Evolutionary conservation across 1,140 invertebrate species (phyloP).

Genomic region (Zophobas atratus): DNA sequence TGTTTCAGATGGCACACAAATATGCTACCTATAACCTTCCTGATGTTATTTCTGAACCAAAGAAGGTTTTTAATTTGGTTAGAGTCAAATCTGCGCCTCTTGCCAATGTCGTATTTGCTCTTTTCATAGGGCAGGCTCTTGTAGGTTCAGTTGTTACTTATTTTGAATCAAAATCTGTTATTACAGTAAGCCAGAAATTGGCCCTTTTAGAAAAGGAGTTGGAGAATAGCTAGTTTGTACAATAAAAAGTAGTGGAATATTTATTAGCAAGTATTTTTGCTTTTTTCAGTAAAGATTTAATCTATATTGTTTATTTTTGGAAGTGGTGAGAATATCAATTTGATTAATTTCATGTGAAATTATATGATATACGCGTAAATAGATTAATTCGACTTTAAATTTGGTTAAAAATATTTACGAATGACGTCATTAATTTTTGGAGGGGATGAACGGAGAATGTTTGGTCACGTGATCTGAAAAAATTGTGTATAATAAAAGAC

Average conservation of each 20-base stretch:
- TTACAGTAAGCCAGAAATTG: slow-evolving; percentile 62
- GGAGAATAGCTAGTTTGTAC: slow-evolving; percentile 12
- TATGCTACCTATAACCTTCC: slow-evolving; percentile 70
- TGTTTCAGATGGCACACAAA: slow-evolving; percentile 67
- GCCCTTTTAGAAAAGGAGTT: slow-evolving; percentile 19
- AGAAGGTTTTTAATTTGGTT: slow-evolving; percentile 66
- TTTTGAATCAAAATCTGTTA: slow-evolving; percentile 66
- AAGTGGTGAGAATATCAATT: no score
- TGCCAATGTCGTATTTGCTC: slow-evolving; percentile 62
- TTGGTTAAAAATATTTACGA: no score
- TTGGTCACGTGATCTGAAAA: no score
- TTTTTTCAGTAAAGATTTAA: no score
- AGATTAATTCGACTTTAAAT: no score
- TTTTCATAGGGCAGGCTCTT: slow-evolving; percentile 67
- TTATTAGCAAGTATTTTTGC: no score
- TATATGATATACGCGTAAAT: no score
- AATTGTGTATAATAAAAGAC: slow-evolving; percentile 12
- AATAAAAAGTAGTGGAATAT: no score
- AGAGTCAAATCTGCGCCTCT: slow-evolving; percentile 67
- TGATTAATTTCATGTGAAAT: no score
- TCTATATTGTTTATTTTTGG: no score
- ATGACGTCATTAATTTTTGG: no score
- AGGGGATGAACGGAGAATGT: no score
- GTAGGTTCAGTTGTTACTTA: slow-evolving; percentile 67
- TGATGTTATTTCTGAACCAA: slow-evolving; percentile 66